Evolutionary conservation across 2,113 vertebrate species (phyloP).

Genomic region (Cynopterus brachyotis): DNA sequence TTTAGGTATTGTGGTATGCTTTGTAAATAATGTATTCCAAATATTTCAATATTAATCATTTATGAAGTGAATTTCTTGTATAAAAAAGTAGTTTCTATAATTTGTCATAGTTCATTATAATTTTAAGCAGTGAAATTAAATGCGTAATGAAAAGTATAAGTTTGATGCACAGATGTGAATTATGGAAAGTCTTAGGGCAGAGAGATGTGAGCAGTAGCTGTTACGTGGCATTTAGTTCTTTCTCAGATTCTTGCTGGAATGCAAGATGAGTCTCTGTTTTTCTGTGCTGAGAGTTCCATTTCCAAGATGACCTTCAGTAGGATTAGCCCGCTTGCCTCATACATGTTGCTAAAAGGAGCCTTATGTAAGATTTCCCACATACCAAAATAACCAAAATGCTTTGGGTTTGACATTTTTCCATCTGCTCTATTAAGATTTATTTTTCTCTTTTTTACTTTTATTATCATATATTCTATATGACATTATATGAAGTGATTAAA

Average conservation of each 20-base stretch:
- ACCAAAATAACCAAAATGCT: neutral
- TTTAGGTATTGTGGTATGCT: neutral
- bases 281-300: neutral
- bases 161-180: neutral
- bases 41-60: slow-evolving; percentile 10
- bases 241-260: neutral
- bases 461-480: neutral
- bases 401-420: neutral
- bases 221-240: neutral
- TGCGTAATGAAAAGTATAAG: neutral
- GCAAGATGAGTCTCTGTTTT: neutral
- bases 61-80: neutral
- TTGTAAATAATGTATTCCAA: slow-evolving; percentile 14
- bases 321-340: neutral
- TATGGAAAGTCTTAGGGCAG: neutral
- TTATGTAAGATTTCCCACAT: neutral
- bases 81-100: neutral
- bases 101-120: neutral
- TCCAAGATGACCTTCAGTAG: slow-evolving; percentile 19
- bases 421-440: neutral
- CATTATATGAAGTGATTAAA: neutral
- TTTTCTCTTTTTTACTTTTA: slow-evolving; percentile 1
- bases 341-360: neutral
- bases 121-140: slow-evolving; percentile 25
- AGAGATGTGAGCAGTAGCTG: neutral